A percentile compares a stretch with the other conserved stretches of the same genome.
Evolutionary conservation across 1,140 invertebrate genomes (phyloP).

Genomic region (Zaprionus ornatus): DNA sequence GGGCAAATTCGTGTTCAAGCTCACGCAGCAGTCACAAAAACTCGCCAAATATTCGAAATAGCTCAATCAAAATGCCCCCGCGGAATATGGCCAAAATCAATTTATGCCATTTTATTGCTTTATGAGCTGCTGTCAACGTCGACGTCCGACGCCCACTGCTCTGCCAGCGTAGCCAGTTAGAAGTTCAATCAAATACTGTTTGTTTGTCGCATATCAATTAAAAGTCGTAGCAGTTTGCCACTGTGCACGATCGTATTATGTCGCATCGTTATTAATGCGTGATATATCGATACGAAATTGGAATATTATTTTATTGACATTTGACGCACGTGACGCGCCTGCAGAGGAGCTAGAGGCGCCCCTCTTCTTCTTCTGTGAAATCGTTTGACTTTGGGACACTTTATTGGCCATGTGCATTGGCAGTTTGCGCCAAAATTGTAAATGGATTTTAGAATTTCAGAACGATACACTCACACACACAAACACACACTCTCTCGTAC

Average conservation of each 20-base stretch:
- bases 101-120: constrained; percentile 70
- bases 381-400: not conserved
- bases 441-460: not conserved
- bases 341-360: constrained; percentile 29
- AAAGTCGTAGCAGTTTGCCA: constrained; percentile 21
- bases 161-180: constrained; percentile 55
- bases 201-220: constrained; percentile 75
- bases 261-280: constrained; percentile 65
- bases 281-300: constrained; percentile 12
- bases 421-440: not conserved
- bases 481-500: not conserved
- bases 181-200: constrained; percentile 75
- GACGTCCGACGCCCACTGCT: not conserved
- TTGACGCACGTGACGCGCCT: constrained; percentile 69
- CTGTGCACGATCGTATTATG: constrained; percentile 60
- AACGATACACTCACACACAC: not conserved
- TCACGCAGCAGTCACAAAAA: constrained; percentile 41
- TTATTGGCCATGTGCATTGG: not conserved
- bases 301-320: constrained; percentile 74
- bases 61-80: constrained; percentile 45
- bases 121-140: constrained; percentile 36
- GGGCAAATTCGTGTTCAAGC: constrained; percentile 40
- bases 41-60: constrained; percentile 4
- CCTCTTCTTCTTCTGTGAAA: not conserved
- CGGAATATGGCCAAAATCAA: constrained; percentile 72